Base-by-base conservation (phyloP, 2,888 invertebrate genomes). In the Listrodromus nycthemerus region DNA sequence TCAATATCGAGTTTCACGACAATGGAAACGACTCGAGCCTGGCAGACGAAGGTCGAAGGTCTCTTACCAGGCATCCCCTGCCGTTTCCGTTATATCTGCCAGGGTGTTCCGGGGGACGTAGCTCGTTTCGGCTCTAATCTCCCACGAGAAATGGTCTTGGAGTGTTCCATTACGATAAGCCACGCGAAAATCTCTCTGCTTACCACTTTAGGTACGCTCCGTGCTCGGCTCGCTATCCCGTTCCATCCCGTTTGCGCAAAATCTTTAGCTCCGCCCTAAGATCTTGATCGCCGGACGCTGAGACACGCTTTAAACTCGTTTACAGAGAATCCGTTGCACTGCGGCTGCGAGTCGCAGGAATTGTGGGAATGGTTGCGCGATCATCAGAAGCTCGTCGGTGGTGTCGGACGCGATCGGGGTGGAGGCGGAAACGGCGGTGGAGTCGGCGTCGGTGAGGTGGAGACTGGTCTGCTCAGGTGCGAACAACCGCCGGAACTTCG, bases 331-430 rank as follows among this genome's bases (percentile, higher is more conserved):
- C 98, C 98, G 55, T 94, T 98, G 89, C 96, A 96, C 85, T 98
- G 98, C 93, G 97, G 96, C 91, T 98, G 98, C 93, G 97, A 98
- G 92, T 96, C 98, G 80, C 97, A 98, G 93, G 97, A 97, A 92
- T 95, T 98, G 70, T 98, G 98, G 97, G 97, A 97, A 94, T 98
- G 98, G 98, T 95, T 98, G 92, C 95, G 97, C 91, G 97, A 97
- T 92, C 97, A 98, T 94, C 96, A 96, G 90, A 97, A 98, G 94
- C 95, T 97, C 83, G 94, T 96, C 21, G 91, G 94, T 82, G 95
- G 95, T 87, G 95, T 95, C 88, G 95, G 95, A 89, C 93, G 94
- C 83, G 94, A 95, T 84, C 85, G 83, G 16, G 84, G 80, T 21
- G 75, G 41, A 50, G 76, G 76, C 45, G 81, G 74, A 65, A 86